A percentile compares a stretch with the other conserved stretches of the same genome.
phyloP scores from a whole-genome alignment of 2,888 invertebrate species.

The Stramonita haemastoma region DNA sequence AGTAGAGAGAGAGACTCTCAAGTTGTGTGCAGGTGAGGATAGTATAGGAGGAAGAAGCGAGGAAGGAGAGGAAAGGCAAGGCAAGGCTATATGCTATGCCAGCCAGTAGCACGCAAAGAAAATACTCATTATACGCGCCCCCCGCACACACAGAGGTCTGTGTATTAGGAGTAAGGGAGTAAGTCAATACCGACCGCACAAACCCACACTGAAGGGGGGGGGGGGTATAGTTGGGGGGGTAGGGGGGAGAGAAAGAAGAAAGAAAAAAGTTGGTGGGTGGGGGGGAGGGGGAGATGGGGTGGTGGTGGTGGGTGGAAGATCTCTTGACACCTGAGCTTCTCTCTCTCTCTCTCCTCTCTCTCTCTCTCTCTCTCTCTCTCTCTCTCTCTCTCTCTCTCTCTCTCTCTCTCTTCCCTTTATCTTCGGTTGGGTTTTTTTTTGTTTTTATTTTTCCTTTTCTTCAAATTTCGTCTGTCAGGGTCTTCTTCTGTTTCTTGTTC shows the following conservation, averaged over 20 bases:
- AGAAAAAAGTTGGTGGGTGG: neutral
- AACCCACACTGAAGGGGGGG: neutral
- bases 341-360: neutral
- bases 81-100: no score
- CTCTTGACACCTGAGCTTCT: neutral
- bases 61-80: neutral
- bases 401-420: no score
- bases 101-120: no score
- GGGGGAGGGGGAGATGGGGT: neutral
- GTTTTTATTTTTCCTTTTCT: no score
- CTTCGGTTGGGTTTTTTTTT: no score
- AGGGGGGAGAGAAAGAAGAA: neutral
- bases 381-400: no score
- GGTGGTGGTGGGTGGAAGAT: neutral
- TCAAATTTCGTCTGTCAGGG: no score
- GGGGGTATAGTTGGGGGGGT: neutral
- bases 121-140: no score
- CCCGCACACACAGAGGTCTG: neutral
- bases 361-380: neutral
- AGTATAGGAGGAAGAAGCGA: neutral
- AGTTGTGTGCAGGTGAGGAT: no score
- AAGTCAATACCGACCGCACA: slow-evolving; percentile 19
- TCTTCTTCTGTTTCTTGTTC: no score
- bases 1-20: neutral
- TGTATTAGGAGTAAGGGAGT: neutral